Base-by-base conservation (phyloP, 2,888 invertebrate species). In the Stenodera caucasica region DNA sequence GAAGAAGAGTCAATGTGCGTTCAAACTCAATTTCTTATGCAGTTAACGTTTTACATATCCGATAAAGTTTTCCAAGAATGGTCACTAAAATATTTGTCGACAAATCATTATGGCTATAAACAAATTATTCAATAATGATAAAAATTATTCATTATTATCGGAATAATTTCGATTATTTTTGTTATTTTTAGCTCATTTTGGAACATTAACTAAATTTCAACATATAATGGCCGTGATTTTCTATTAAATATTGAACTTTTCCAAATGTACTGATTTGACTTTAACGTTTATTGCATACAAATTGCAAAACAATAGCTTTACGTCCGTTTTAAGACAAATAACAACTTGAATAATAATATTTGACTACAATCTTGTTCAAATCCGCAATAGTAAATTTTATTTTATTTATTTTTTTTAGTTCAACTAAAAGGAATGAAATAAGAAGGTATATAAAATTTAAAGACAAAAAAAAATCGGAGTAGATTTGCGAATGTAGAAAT, bases 21-120 rank as follows among this genome's bases (percentile, higher is more conserved):
- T 63, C 55, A 33, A 55, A 58, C 67, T 73, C 68, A 70, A 73
- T 75, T 74, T 75, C 40, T 72, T 72, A 75, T 75, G 69, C 75
- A 69, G 69, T 61, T 64, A 64, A 69, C 73, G 75, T 75, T 75
- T 74, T 73, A 72, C 75, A 75, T 75, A 75, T 75, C 75, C 75
- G 72, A 74, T 74, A 72, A 68, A 68, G 67, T 57, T 67, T 75
- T 74, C 74, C 70, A 65, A 71, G 73, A 74, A 74, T 69, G 63
- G 71, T 70, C 68, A 53, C 65, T 63, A 66, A 69, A 70, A 70
- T 65, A 64, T 60, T 65, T 67, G 66, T 67, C 40, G 40, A 40
- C 40, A 40, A 21, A 40, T 40, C 40, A 40, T 40, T 40, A 21
- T 18, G 40, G 11, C 18, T 40, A 40, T 40, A 40, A 40, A 40